Percentiles rank a stretch among this genome's conserved stretches.
Evolutionary conservation across 2,888 invertebrate genomes (phyloP).

Genomic region (Rhorus exstirpatorius): DNA sequence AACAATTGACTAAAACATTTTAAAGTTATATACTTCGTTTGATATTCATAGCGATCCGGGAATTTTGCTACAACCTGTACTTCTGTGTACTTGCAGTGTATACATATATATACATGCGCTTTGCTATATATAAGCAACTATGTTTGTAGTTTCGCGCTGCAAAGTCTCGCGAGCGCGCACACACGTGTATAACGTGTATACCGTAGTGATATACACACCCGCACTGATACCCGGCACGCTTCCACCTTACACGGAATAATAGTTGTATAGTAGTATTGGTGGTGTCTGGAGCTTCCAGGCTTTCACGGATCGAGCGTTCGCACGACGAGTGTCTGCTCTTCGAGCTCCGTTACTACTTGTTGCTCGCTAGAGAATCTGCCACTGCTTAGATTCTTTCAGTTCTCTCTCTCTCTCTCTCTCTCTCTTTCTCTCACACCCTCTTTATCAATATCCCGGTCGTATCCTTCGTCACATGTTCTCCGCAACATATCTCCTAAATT

Average conservation of each 20-base stretch:
- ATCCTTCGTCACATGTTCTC: not conserved
- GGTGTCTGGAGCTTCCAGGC: constrained; percentile 65
- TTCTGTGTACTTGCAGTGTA: constrained; percentile 32
- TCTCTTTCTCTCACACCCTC: constrained; percentile 40
- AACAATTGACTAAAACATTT: too few species aligned
- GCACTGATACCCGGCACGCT: constrained; percentile 66
- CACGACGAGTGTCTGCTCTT: constrained; percentile 75
- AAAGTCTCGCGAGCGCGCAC: constrained; percentile 54
- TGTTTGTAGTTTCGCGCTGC: constrained; percentile 57
- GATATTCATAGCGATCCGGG: not conserved
- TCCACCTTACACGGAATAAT: constrained; percentile 56
- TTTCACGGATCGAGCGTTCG: constrained; percentile 61
- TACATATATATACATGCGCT: constrained; percentile 18
- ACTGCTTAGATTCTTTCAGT: constrained; percentile 51
- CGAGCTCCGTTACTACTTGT: constrained; percentile 84
- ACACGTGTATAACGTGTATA: constrained; percentile 36
- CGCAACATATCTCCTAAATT: not conserved
- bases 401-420: constrained; percentile 25
- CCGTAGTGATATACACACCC: constrained; percentile 43
- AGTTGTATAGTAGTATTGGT: constrained; percentile 39
- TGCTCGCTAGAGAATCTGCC: constrained; percentile 76
- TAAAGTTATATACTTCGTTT: too few species aligned
- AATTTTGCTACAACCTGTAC: constrained; percentile 56
- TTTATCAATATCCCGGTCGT: not conserved
- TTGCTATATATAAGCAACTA: constrained; percentile 38